phyloP scores from a whole-genome alignment of 2,113 vertebrate genomes.

The Seriola aureovittata region DNA sequence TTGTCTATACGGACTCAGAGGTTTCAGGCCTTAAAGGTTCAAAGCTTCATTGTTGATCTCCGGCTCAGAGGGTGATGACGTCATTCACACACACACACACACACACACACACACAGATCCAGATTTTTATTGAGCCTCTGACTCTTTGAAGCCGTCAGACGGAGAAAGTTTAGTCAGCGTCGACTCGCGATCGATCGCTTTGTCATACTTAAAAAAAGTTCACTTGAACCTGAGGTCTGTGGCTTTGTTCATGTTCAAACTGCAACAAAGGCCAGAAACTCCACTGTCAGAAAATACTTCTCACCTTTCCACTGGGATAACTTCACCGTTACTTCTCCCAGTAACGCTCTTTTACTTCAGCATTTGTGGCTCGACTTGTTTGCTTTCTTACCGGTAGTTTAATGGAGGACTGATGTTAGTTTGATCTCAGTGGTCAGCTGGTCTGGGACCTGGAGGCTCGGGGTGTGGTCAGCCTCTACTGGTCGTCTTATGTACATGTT shows the following conservation, averaged over 20 bases:
- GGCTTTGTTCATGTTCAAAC: not conserved
- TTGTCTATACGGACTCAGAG: slow-evolving; percentile 10
- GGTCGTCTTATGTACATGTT: too few relatives aligned
- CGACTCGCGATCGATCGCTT: not conserved
- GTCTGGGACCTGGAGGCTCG: too few relatives aligned
- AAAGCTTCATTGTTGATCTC: slow-evolving; percentile 27
- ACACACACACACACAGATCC: slow-evolving; percentile 4
- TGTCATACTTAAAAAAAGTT: not conserved
- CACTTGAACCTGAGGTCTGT: not conserved
- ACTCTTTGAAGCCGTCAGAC: slow-evolving; percentile 39
- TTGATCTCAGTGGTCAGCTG: too few relatives aligned
- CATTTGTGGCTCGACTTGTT: too few relatives aligned
- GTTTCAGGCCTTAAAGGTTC: slow-evolving; percentile 27
- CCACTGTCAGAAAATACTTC: not conserved
- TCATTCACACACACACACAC: not conserved
- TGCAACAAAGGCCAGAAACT: not conserved
- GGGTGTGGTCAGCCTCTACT: too few relatives aligned
- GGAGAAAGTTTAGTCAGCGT: slow-evolving; percentile 18
- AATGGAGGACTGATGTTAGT: too few relatives aligned
- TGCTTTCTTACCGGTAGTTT: too few relatives aligned
- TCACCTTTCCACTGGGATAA: too few relatives aligned
- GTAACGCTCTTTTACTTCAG: too few relatives aligned
- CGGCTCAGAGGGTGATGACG: slow-evolving; percentile 13
- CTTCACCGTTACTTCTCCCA: too few relatives aligned
- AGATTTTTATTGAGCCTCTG: slow-evolving; percentile 1